Base-by-base conservation (phyloP, 2,797 vertebrate species). In the Ataeniobius toweri region DNA sequence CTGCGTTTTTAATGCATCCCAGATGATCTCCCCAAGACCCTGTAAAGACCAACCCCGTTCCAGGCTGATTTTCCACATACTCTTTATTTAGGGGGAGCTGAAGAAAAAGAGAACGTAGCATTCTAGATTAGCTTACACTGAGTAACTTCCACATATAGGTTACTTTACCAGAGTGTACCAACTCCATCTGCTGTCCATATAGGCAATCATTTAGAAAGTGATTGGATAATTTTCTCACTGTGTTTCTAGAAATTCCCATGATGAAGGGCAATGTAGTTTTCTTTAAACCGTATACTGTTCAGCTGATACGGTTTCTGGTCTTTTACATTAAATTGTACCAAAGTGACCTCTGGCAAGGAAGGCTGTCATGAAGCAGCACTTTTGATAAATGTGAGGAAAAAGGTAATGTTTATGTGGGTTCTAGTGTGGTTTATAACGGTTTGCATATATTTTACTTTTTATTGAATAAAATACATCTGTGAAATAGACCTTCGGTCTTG, bases 211-310 rank as follows among this genome's bases (percentile, higher is more conserved):
- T 89, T 76, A 79, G 61, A 76, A 80, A 78, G 28, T 81, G 79
- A 91, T 89, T 90, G 77, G 84, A 39, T 31, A 39, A 89, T 83
- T 92, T 89, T 91, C 88, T 81, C 63, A 79, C 77, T 39, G 61
- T 88, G 86, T 87, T 77, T 77, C 63, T 86, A 63, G 71, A 63
- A 72, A 72, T 92, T 86, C 71, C 59, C 41, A 77, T 81, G 90
- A 90, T 89, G 55, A 88, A 86, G 67, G 73, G 70, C 76, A 73
- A 81, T 87, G 83, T 74, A 63, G 67, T 82, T 83, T 71, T 74
- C 79, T 76, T 28, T n/a, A 77, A 86, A 86, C 81, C 65, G 55
- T 93, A 48, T 67, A 86, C 58, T 77, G 71, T 83, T 85, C 69
- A 61, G 69, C 65, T 65, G 22, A 26, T 90, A 85, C 51, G 88